phyloP scores from a whole-genome alignment of 37 sponge, comb jelly and placozoan species.

The Geodia barretti region DNA sequence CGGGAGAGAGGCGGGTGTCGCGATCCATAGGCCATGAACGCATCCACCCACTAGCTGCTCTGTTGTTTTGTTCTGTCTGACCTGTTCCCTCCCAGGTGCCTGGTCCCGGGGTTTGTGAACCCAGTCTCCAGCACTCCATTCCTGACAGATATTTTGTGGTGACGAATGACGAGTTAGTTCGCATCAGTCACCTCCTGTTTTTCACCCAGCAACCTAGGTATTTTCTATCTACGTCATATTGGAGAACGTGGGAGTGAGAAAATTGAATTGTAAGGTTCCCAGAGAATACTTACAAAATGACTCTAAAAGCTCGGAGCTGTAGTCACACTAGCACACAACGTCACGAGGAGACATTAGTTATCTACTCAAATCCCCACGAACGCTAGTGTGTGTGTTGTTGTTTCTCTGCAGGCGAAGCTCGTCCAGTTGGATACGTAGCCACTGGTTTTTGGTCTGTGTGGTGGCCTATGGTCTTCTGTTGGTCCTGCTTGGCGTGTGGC shows the following conservation, averaged over 20 bases:
- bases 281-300: too few relatives aligned
- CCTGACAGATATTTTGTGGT: constrained; percentile 86
- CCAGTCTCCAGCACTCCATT: constrained; percentile 39
- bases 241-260: not conserved
- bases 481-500: constrained; percentile 12
- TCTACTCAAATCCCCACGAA: not conserved
- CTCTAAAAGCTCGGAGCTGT: too few relatives aligned
- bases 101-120: constrained; percentile 51
- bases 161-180: constrained; percentile 60
- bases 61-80: too few relatives aligned
- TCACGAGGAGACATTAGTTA: too few relatives aligned
- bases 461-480: constrained; percentile 20
- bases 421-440: constrained; percentile 16
- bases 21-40: too few relatives aligned
- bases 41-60: too few relatives aligned
- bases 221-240: not conserved
- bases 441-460: constrained; percentile 29
- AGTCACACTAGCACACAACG: too few relatives aligned
- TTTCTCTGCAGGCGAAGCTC: not conserved
- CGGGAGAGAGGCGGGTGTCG: too few relatives aligned
- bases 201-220: constrained; percentile 21
- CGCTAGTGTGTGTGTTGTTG: not conserved
- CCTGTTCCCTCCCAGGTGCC: too few relatives aligned
- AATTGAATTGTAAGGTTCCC: too few relatives aligned
- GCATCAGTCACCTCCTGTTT: constrained; percentile 69